Evolutionary conservation across 2,888 invertebrate species (phyloP), one percentile per base, ranked within the genome.

Genomic region (Zele albiditarsus): DNA sequence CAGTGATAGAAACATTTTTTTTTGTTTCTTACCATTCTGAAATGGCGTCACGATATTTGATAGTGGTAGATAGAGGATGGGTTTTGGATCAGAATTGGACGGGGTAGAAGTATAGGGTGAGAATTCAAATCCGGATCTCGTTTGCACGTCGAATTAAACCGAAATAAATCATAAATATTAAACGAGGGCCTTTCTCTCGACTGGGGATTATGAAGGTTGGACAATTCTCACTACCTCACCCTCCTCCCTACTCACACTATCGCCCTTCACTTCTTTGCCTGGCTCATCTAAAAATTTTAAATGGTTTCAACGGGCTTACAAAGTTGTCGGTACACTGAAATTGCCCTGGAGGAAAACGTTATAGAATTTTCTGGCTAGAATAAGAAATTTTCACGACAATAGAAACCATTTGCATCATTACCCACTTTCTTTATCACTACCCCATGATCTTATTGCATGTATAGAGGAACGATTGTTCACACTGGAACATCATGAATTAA

Each of bases 91-190:
- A 53, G 53, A 20, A 20, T 5, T 6, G 6, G 20, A 16, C 16
- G 53, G 53, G 20, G 20, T 5, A 6, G n/a, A 53, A 62, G 28
- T 62, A 27, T 68, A 74, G 69, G 74, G 57, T 71, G 68, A 60
- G 71, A 82, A 82, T 84, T 81, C 80, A 83, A 84, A 84, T 79
- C 80, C 80, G 77, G 78, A 81, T 84, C 84, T 86, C 84, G 86
- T 87, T 88, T 87, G 86, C 86, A 83, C 88, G 85, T 86, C 85
- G 85, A 86, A 88, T 88, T 88, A 88, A 89, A 88, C 85, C 84
- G 86, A 88, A 88, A 89, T 89, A 88, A 89, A 89, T 89, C 89
- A 89, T 89, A 89, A 89, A 89, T 89, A 89, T 89, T 88, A 88
- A 89, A 89, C 87, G 88, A 88, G 87, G 86, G 20, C 20, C 53